Evolutionary conservation across 2,888 invertebrate species (phyloP).

Genomic region (Auanema freiburgensis): DNA sequence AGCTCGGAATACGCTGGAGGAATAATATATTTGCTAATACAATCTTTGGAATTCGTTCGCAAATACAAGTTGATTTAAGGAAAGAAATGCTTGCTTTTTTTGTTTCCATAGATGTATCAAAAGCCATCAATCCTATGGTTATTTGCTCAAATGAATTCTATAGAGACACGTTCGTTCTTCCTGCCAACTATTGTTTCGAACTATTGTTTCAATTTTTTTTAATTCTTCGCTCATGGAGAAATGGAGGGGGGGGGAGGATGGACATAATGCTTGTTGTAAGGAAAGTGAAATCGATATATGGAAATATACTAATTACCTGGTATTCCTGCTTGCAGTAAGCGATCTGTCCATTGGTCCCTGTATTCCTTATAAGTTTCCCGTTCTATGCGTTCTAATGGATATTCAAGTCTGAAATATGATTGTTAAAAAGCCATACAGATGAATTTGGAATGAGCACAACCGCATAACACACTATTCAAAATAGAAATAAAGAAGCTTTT

Average conservation of each 20-base stretch:
- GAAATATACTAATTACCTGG: slow-evolving; percentile 29
- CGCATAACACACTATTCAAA: neutral
- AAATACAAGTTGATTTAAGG: too few species aligned
- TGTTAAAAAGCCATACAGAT: neutral
- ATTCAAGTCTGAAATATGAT: slow-evolving; percentile 29
- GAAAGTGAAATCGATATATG: too few species aligned
- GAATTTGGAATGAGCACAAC: neutral
- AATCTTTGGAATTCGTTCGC: too few species aligned
- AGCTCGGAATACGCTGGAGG: too few species aligned
- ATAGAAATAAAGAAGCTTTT: neutral
- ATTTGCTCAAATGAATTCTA: too few species aligned
- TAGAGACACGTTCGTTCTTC: slow-evolving; percentile 7
- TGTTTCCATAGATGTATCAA: too few species aligned
- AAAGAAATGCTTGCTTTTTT: too few species aligned
- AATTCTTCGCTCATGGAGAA: slow-evolving; percentile 7
- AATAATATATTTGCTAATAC: too few species aligned
- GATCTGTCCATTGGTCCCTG: slow-evolving; percentile 45
- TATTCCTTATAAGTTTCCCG: slow-evolving; percentile 49
- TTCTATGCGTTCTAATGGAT: slow-evolving; percentile 52
- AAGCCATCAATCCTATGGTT: too few species aligned
- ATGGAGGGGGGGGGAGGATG: neutral
- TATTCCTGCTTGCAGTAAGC: slow-evolving; percentile 33
- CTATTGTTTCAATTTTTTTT: too few species aligned
- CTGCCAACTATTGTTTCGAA: neutral
- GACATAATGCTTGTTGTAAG: slow-evolving; percentile 1